Evolutionary conservation across 2,888 invertebrate species (phyloP), one percentile per base, ranked within the genome.

Genomic region (Bimastos eiseni): DNA sequence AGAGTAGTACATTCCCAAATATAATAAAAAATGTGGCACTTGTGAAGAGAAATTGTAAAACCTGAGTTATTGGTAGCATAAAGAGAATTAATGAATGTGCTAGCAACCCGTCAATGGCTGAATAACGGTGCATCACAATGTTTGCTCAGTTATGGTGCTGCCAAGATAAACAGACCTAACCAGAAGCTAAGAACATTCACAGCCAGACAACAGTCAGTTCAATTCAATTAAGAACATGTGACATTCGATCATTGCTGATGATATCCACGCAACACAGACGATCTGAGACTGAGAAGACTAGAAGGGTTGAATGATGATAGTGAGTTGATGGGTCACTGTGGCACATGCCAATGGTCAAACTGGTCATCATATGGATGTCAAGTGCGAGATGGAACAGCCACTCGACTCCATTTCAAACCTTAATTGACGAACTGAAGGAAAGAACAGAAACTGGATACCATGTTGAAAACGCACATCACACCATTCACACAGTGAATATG

Each of bases 41-140:
- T 70, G 70, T 70, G 70, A n/a, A 70, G 70, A 70, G 70, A 70
- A n/a, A n/a, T 70, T n/a, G n/a, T 70, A 70, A 70, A 70, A 70
- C 70, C 70, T 70, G 70, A n/a, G 70, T n/a, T 70, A 70, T 70
- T 70, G 70, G 70, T 70, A n/a, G 70, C n/a, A 70, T n/a, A 70
- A 70, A 70, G 30, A n/a, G 30, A n/a, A 70, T n/a, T 70, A n/a
- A 70, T 70, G 70, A 70, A 70, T 70, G 70, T 13, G n/a, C 70
- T 8, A 70, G n/a, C n/a, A n/a, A n/a, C n/a, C 70, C 70, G 11
- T n/a, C 2, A 17, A 2, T 21, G 49, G n/a, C n/a, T n/a, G n/a
- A n/a, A 21, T 70, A 70, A n/a, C 70, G 13, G 30, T 70, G 30
- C 70, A n/a, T 70, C 30, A n/a, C 11, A n/a, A 5, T 70, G n/a